A percentile compares a stretch with the other conserved stretches of the same genome.
These are phyloP conservation scores for Eurystomus glaucurus DNA, from an alignment of 2,797 vertebrate genomes.

Conservation along the genomic window DNA sequence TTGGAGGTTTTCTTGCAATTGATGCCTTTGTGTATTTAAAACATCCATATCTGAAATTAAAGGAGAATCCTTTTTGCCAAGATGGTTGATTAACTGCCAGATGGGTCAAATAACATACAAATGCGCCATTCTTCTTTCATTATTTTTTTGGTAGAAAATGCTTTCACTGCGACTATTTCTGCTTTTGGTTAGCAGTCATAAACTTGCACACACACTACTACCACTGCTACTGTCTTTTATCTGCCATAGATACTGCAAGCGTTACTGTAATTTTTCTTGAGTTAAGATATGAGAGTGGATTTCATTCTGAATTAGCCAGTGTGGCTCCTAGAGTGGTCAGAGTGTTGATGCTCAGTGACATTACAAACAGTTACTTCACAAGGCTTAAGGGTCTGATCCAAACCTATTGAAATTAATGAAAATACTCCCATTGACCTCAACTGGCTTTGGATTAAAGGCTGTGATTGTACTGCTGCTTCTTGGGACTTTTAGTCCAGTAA, in stretches of 20 bases:
- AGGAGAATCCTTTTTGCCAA: constrained; percentile 9
- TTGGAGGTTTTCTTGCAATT: accelerated
- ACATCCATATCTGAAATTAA: background rate
- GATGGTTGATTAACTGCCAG: constrained; percentile 19
- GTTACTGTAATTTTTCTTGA: background rate
- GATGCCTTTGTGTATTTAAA: background rate
- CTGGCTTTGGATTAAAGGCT: constrained; percentile 47
- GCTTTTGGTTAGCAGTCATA: background rate
- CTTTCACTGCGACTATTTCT: background rate
- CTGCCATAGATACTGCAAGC: background rate
- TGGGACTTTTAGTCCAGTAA: constrained; percentile 25
- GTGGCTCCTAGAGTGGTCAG: background rate
- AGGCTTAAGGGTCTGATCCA: constrained; percentile 36
- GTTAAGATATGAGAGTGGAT: background rate
- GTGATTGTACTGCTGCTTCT: constrained; percentile 36
- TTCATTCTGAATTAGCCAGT: constrained; percentile 12
- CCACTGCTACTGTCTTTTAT: constrained; percentile 7
- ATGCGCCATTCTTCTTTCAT: constrained; percentile 1
- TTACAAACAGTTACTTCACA: constrained; percentile 31
- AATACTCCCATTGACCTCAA: constrained; percentile 55
- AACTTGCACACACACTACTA: background rate
- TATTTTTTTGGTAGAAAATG: constrained; percentile 1
- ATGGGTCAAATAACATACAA: background rate
- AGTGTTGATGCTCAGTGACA: constrained; percentile 14
- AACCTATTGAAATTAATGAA: constrained; percentile 55